phyloP scores from a whole-genome alignment of 2,888 invertebrate species.

The Agrilus biguttatus region DNA sequence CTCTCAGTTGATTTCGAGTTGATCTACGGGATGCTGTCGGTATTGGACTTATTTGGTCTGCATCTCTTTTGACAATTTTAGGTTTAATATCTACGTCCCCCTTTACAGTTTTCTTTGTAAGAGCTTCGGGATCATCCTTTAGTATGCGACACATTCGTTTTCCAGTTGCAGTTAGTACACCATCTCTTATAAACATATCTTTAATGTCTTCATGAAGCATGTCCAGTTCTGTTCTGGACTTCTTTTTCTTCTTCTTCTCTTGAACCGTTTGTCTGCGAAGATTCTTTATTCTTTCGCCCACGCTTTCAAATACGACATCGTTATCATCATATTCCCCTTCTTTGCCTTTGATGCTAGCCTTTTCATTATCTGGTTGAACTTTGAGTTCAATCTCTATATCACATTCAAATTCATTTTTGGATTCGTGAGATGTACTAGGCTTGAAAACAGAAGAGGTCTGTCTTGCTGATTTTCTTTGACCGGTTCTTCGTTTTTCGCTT shows the following conservation, averaged over 20 bases:
- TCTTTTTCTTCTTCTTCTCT: constrained; percentile 8
- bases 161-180: constrained; percentile 46
- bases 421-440: no score
- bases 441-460: neutral
- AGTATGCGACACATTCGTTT: constrained; percentile 40
- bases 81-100: constrained; percentile 2
- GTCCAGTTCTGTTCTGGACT: constrained; percentile 38
- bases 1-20: constrained; percentile 16
- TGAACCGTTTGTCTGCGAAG: constrained; percentile 7
- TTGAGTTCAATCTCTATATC: no score
- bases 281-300: constrained; percentile 11
- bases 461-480: neutral
- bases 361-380: neutral
- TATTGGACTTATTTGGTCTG: constrained; percentile 9
- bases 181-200: constrained; percentile 54
- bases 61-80: constrained; percentile 5
- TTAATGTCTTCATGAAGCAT: constrained; percentile 53
- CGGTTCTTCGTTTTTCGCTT: neutral
- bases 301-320: constrained; percentile 6
- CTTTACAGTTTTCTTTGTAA: constrained; percentile 5
- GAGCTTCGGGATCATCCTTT: constrained; percentile 17
- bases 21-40: constrained; percentile 10
- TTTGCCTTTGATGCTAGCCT: neutral
- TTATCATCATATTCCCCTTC: constrained; percentile 4
- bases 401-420: no score